Evolutionary conservation across 2,888 invertebrate genomes (phyloP).

Genomic region (Athetis lepigone): DNA sequence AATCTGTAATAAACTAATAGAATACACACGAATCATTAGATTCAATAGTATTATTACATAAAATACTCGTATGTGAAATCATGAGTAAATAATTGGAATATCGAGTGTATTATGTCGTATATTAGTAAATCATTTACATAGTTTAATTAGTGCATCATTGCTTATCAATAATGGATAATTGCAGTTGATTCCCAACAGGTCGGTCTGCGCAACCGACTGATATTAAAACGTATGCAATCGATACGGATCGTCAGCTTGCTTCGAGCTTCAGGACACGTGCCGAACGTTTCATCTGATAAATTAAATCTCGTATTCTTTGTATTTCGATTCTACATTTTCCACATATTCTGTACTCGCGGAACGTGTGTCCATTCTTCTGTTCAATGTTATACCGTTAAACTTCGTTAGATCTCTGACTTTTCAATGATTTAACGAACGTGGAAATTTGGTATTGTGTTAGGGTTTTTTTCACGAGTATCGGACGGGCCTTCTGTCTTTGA

Average conservation of each 20-base stretch:
- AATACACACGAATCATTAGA: conserved; percentile 27
- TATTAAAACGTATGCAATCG: conserved; percentile 84
- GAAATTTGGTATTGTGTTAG: conserved; percentile 23
- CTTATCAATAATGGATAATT: conserved; percentile 80
- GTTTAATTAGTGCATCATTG: conserved; percentile 73
- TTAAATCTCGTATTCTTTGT: conserved; percentile 65
- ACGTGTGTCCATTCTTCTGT: conserved; percentile 16
- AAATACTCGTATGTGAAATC: conserved; percentile 9
- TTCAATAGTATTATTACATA: conserved; percentile 12
- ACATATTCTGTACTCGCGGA: conserved; percentile 50
- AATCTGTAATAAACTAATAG: conserved; percentile 2
- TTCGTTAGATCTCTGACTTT: conserved; percentile 35
- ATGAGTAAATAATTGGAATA: conserved; percentile 21
- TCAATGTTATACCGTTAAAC: conserved; percentile 22
- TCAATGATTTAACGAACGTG: conserved; percentile 17
- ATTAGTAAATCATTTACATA: conserved; percentile 67
- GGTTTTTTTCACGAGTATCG: conserved; percentile 6
- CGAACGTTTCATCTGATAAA: conserved; percentile 72
- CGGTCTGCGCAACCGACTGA: conserved; percentile 58
- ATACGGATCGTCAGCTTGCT: conserved; percentile 77
- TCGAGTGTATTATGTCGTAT: conserved; percentile 44
- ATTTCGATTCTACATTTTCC: conserved; percentile 63
- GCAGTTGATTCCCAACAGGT: conserved; percentile 65
- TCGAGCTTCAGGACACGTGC: conserved; percentile 70
- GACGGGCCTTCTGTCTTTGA: background rate